These are phyloP conservation scores for Piscicola geometra DNA, from an alignment of 2,888 invertebrate species.

Conservation along the genomic window DNA sequence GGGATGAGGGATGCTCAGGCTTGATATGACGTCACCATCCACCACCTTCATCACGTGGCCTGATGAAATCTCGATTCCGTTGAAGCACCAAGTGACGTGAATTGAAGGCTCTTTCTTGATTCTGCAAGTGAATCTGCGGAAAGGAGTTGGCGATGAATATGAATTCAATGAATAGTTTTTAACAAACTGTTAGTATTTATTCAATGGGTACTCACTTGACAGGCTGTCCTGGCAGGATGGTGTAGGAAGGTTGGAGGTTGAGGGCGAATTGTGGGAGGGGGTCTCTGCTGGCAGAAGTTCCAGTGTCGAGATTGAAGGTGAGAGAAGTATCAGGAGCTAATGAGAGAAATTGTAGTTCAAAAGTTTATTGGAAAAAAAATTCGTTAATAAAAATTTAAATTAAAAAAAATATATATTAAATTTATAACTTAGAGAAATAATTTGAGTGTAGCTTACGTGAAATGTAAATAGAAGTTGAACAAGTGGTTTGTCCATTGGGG, in stretches of 20 bases:
- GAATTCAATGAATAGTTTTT: not conserved
- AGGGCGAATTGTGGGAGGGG: not conserved
- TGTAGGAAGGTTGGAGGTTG: not conserved
- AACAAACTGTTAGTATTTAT: too few relatives aligned
- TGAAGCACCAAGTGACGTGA: slow-evolving; percentile 29
- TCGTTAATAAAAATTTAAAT: too few relatives aligned
- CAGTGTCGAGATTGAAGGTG: too few relatives aligned
- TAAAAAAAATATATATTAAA: too few relatives aligned
- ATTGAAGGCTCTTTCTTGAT: slow-evolving; percentile 17
- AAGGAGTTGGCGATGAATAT: too few relatives aligned
- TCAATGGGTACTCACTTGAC: not conserved
- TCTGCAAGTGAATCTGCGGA: slow-evolving; percentile 27
- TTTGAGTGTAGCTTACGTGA: slow-evolving; percentile 53
- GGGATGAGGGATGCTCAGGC: slow-evolving; percentile 19
- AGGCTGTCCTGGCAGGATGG: not conserved
- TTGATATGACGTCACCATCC: slow-evolving; percentile 27
- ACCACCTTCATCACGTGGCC: slow-evolving; percentile 31
- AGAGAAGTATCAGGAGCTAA: too few relatives aligned
- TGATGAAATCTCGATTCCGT: slow-evolving; percentile 30
- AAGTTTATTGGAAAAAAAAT: not conserved
- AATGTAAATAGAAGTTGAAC: slow-evolving; percentile 68
- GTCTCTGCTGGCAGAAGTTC: not conserved
- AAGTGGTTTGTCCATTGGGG: slow-evolving; percentile 77
- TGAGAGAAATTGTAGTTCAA: too few relatives aligned
- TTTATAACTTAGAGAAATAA: too few relatives aligned